Evolutionary conservation across 53 echinoderm and acorn worm species (phyloP).

Genomic region (Zoroaster sp.): DNA sequence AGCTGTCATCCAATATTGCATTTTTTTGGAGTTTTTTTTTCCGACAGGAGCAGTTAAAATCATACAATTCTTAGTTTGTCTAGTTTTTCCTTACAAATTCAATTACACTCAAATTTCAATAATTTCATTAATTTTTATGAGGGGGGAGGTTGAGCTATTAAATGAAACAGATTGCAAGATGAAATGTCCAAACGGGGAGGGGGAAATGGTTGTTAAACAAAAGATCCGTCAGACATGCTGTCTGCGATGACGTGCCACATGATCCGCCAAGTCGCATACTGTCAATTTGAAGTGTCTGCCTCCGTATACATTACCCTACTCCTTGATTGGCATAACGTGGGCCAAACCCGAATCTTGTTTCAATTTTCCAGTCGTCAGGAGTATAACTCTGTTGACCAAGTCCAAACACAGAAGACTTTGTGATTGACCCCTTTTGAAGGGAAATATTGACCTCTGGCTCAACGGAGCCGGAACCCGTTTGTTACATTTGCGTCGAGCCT

Average conservation of each 20-base stretch:
- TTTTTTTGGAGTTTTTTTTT: too few relatives aligned
- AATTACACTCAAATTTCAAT: too few relatives aligned
- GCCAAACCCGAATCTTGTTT: not conserved
- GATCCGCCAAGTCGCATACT: not conserved
- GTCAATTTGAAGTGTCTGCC: not conserved
- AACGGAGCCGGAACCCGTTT: not conserved
- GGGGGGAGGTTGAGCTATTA: too few relatives aligned
- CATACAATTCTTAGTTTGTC: too few relatives aligned
- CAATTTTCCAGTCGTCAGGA: not conserved
- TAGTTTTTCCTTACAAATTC: too few relatives aligned
- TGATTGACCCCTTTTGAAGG: not conserved
- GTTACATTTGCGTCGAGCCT: not conserved
- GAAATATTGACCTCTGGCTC: constrained; percentile 39
- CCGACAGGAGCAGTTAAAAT: too few relatives aligned
- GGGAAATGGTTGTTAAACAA: not conserved
- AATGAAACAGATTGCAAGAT: not conserved
- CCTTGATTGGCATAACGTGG: not conserved
- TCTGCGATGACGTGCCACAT: not conserved
- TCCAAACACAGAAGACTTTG: not conserved
- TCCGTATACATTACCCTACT: not conserved
- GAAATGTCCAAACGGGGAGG: not conserved
- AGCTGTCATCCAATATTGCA: too few relatives aligned
- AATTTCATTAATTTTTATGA: too few relatives aligned
- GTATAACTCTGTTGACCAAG: not conserved
- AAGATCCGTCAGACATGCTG: constrained; percentile 4